Evolutionary conservation across 2,888 invertebrate genomes (phyloP).

Genomic region (Drosophila buzzatii): DNA sequence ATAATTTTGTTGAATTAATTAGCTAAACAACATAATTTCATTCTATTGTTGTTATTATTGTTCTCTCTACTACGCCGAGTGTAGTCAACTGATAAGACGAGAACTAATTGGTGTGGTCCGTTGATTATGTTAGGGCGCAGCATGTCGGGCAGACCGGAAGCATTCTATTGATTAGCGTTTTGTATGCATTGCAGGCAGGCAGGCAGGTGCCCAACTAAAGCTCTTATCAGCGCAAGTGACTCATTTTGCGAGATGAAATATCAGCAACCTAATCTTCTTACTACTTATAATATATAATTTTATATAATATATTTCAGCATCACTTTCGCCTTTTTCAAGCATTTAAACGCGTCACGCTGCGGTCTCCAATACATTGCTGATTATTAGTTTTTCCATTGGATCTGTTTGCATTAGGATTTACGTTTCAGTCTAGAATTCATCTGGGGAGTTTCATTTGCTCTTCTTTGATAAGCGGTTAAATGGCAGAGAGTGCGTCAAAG

Average conservation of each 20-base stretch:
- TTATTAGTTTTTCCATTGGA: slow-evolving; percentile 31
- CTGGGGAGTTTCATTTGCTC: slow-evolving; percentile 1
- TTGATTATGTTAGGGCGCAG: background rate
- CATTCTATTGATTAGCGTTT: slow-evolving; percentile 31
- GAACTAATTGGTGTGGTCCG: slow-evolving; percentile 17
- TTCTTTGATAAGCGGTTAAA: slow-evolving; percentile 35
- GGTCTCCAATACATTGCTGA: slow-evolving; percentile 38
- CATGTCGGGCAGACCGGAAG: slow-evolving; percentile 16
- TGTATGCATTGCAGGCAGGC: slow-evolving; percentile 20
- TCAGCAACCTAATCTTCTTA: slow-evolving; percentile 15
- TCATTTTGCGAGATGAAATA: slow-evolving; percentile 18
- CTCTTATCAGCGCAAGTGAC: slow-evolving; percentile 34
- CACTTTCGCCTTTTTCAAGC: slow-evolving; percentile 42
- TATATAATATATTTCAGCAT: slow-evolving; percentile 5
- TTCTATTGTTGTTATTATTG: background rate
- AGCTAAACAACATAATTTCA: background rate
- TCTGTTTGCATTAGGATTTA: slow-evolving; percentile 28
- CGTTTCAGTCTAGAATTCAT: slow-evolving; percentile 26
- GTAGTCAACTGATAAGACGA: slow-evolving; percentile 17
- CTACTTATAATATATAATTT: background rate
- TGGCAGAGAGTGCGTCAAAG: slow-evolving; percentile 35
- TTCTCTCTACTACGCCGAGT: background rate
- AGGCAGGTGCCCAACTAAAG: slow-evolving; percentile 28
- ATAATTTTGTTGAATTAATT: background rate
- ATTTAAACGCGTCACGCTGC: slow-evolving; percentile 46